Percentiles rank a stretch among this genome's conserved stretches.
Evolutionary conservation across 2,888 invertebrate genomes (phyloP).

Genomic region (Eupithecia insigniata): DNA sequence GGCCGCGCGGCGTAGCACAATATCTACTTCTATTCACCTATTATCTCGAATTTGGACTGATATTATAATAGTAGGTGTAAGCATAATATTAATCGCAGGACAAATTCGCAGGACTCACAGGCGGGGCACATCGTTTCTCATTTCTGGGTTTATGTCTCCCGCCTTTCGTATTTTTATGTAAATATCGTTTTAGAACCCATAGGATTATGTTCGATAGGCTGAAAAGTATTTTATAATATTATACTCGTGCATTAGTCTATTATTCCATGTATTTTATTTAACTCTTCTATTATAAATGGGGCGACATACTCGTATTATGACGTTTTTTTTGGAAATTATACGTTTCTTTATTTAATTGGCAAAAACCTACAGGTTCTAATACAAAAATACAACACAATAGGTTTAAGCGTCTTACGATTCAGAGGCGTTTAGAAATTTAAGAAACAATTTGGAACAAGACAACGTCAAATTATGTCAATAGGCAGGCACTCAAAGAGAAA

Average conservation of each 20-base stretch:
- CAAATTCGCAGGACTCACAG: slow-evolving; percentile 49
- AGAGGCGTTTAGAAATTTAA: too few relatives aligned
- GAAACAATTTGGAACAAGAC: too few relatives aligned
- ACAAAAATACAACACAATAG: not conserved
- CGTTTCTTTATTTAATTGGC: too few relatives aligned
- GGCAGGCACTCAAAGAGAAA: slow-evolving; percentile 1
- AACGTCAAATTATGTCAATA: not conserved
- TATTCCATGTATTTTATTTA: slow-evolving; percentile 54
- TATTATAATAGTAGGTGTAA: slow-evolving; percentile 44
- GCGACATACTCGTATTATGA: not conserved
- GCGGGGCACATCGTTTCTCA: slow-evolving; percentile 54
- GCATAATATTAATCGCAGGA: slow-evolving; percentile 55
- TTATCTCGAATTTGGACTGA: slow-evolving; percentile 45
- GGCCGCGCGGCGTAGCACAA: slow-evolving; percentile 52
- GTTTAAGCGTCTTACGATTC: not conserved
- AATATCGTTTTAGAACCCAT: slow-evolving; percentile 77
- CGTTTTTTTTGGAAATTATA: not conserved
- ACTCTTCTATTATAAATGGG: not conserved
- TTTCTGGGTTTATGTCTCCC: slow-evolving; percentile 64
- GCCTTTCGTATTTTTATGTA: slow-evolving; percentile 75
- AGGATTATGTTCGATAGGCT: slow-evolving; percentile 81
- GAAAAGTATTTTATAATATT: slow-evolving; percentile 82
- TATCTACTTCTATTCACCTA: slow-evolving; percentile 50
- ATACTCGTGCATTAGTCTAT: slow-evolving; percentile 75
- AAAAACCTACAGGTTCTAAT: not conserved